Evolutionary conservation across 1,140 invertebrate genomes (phyloP), one percentile per base, ranked within the genome.

Genomic region (Spodoptera litura): DNA sequence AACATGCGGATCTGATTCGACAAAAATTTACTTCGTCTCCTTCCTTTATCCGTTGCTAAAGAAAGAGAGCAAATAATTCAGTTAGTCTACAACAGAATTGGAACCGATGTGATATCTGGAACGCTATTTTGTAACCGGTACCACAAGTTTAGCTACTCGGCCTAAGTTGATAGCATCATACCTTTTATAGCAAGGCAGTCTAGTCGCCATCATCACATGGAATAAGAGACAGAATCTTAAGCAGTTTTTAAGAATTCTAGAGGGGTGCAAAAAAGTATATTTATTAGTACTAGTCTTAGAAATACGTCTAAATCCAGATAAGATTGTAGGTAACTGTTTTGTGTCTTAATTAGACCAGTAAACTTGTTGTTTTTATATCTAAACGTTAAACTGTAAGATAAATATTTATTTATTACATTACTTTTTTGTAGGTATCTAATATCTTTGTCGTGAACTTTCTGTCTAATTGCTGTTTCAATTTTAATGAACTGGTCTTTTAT

Each of bases 191-290:
- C 20, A 12, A 62, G 27, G 58, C n/a, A 70, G 71, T 35, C 56
- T 20, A 70, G 38, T 70, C 53, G 51, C 59, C 56, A 71, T 51
- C 55, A 6, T 12, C 31, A 73, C 61, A 64, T 62, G 61, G 27
- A 75, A 75, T 53, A 4, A 13, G 59, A 75, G 53, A 52, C 72
- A 70, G 62, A 81, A 78, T 78, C 75, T 78, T 52, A 81, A 78
- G 62, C 70, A 71, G 70, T 64, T 74, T 44, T 64, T 76, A 15
- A 35, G 62, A 66, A 64, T 81, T 81, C 9, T 68, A 79, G 62
- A 27, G 55, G 49, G 10, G 11, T 38, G 20, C 5, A 49, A 59
- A 59, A 51, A 10, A 15, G 4, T 56, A 56, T 56, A 15, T 58
- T 72, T 72, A 38, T 72, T 38, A 20, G 13, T 38, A 66, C 38